Evolutionary conservation across 1,140 invertebrate species (phyloP), one percentile per base, ranked within the genome.

Genomic region (Lepidotrigona ventralis): DNA sequence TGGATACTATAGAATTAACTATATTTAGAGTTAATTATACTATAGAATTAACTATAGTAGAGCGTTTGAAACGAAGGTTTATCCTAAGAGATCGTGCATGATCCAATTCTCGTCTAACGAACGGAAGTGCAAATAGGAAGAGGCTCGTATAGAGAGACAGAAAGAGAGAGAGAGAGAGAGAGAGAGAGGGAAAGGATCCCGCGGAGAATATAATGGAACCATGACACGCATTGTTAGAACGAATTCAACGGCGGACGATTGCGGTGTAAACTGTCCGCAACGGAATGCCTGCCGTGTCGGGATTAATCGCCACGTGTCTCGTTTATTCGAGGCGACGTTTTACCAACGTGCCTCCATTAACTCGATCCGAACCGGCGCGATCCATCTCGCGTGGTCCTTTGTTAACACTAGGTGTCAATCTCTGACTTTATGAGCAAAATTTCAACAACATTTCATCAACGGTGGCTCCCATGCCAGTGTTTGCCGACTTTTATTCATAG

Each of bases 71-170:
- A 9, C 15, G 14, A 15, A 15, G 60, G 1, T 33, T 33, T 11
- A 26, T 26, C 14, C n/a, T n/a, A 1, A 17, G 26, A 46, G 63
- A n/a, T 26, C 8, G n/a, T 64, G 26, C 63, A 26, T 64, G n/a
- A 26, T 26, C 63, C n/a, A 15, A 26, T 64, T 26, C 63, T 64
- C n/a, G n/a, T 64, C 12, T 64, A 64, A 64, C 63, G 26, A 58
- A 26, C 53, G 53, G 77, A 79, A 79, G 53, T 39, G 66, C 14
- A 29, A 79, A 70, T 54, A 92, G 88, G 64, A 56, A 78, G 51
- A 53, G 66, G 53, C 23, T 58, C n/a, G 2, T 2, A 6, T 3
- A n/a, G 3, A n/a, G 5, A 53, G 4, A 29, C n/a, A 15, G 12
- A 39, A 0, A 54, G 54, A 15, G 54, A 54, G 54, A 54, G 33